Conservation (phyloP, 2,888 invertebrate species). For the Allolobophora icterica region DNA sequence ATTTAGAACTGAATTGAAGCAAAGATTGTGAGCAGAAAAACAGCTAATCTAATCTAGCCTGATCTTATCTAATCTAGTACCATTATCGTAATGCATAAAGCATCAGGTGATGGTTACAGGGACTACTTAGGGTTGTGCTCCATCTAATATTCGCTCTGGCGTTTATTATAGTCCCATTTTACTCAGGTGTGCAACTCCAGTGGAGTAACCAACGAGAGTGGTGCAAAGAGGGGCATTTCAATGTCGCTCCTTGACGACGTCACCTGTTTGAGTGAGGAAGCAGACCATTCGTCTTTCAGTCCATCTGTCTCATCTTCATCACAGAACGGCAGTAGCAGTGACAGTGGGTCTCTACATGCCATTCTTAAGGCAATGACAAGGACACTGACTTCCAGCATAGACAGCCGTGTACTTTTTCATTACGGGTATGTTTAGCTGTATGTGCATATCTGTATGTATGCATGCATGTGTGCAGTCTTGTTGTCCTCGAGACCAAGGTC, state of each 20-base stretch:
- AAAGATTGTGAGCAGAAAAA: not conserved
- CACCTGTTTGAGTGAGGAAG: not conserved
- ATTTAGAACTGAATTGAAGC: too few relatives aligned
- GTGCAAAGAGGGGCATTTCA: not conserved
- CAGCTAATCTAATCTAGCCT: not conserved
- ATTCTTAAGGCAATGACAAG: constrained; percentile 9
- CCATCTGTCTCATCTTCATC: not conserved
- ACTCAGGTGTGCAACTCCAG: not conserved
- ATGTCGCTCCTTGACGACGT: not conserved
- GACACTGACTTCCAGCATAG: constrained; percentile 21
- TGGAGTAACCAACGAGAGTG: not conserved
- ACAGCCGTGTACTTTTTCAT: not conserved
- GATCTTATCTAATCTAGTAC: not conserved
- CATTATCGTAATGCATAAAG: not conserved
- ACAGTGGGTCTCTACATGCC: not conserved
- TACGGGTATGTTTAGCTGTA: not conserved
- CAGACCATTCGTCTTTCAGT: not conserved
- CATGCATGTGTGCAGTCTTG: too few relatives aligned
- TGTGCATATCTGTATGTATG: not conserved
- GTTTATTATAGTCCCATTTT: too few relatives aligned
- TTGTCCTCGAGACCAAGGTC: too few relatives aligned
- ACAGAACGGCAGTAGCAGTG: not conserved
- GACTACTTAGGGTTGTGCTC: too few relatives aligned
- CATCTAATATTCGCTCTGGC: too few relatives aligned
- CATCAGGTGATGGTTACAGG: not conserved